Conservation (phyloP, 2,797 vertebrate species). For the Silurus lanzhouensis region DNA sequence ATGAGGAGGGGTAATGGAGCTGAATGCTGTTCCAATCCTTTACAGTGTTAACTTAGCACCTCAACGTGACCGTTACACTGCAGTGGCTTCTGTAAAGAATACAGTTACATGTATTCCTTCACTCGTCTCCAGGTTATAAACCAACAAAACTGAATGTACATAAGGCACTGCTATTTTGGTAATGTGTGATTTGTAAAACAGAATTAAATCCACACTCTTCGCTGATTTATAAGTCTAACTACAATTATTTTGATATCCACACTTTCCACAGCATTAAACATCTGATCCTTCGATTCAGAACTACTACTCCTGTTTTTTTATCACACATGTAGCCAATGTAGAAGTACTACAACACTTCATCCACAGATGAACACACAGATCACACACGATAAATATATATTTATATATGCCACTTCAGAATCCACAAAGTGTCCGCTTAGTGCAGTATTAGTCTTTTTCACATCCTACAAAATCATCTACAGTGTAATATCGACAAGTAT, state of each 20-base stretch:
- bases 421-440: conserved; percentile 19
- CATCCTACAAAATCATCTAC: conserved; percentile 39
- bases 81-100: conserved; percentile 7
- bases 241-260: not conserved
- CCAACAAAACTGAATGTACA: conserved; percentile 28
- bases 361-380: not conserved
- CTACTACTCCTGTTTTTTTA: conserved; percentile 19
- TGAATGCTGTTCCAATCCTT: conserved; percentile 1
- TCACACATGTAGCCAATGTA: not conserved
- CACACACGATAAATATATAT: conserved; percentile 49
- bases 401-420: conserved; percentile 48
- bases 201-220: not conserved
- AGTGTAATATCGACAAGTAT: conserved; percentile 49
- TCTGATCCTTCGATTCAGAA: conserved; percentile 18
- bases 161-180: conserved; percentile 19
- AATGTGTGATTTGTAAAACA: not conserved
- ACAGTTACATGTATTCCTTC: not conserved
- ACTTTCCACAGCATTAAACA: conserved; percentile 31
- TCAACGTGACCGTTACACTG: not conserved
- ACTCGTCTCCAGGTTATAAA: conserved; percentile 9
- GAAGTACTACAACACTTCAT: not conserved
- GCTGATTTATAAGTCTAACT: not conserved
- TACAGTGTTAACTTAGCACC: too few species aligned
- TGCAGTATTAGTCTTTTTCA: conserved; percentile 43
- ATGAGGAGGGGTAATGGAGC: not conserved